Evolutionary conservation across 2,113 vertebrate genomes (phyloP).

Genomic region (Rhodinocichla rosea): DNA sequence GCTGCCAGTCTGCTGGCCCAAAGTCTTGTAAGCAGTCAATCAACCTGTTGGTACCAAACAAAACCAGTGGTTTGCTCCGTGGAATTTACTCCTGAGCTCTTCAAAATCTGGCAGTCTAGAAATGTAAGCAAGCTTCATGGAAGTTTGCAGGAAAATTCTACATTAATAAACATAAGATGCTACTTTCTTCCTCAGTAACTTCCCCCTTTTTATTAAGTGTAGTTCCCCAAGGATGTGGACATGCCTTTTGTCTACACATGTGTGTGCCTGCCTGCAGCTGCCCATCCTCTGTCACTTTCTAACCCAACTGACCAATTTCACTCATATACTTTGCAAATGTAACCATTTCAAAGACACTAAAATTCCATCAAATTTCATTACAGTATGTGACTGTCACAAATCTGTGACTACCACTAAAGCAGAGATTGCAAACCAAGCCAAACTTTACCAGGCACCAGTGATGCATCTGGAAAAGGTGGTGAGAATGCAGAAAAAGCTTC

Average conservation of each 20-base stretch:
- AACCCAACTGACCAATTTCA: neutral
- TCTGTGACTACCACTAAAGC: neutral
- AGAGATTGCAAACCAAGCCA: neutral
- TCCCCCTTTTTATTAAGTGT: neutral
- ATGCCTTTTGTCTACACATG: neutral
- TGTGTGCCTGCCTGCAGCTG: neutral
- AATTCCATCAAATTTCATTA: neutral
- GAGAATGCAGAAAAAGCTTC: neutral
- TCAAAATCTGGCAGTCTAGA: neutral
- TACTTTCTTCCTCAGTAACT: neutral
- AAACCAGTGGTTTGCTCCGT: neutral
- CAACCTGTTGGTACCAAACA: slow-evolving; percentile 73
- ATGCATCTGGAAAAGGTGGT: neutral
- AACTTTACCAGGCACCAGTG: neutral
- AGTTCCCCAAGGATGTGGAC: neutral
- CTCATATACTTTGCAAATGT: neutral
- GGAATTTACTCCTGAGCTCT: neutral
- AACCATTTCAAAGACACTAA: neutral
- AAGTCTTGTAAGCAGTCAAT: slow-evolving; percentile 89
- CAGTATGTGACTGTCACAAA: neutral
- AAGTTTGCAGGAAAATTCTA: neutral
- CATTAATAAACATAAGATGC: neutral
- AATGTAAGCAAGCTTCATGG: neutral
- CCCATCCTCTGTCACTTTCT: neutral
- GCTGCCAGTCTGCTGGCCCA: slow-evolving; percentile 88